Base-by-base conservation (phyloP, 2,797 vertebrate genomes). In the Cirrhinus molitorella region DNA sequence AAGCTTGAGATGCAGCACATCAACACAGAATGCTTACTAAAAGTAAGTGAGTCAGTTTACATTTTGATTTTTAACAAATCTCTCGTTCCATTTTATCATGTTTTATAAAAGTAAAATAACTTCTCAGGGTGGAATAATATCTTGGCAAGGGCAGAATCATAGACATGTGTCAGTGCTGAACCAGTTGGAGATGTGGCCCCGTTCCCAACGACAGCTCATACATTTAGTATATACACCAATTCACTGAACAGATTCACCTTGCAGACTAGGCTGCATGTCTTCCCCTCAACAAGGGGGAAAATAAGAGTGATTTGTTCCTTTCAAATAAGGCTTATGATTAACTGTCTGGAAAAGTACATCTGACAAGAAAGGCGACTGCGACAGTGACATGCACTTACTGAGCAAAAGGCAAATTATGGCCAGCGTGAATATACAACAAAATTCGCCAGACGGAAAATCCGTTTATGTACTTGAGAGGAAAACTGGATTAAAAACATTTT, bases 61-160 rank as follows among this genome's bases (percentile, higher is more conserved):
- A 16, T 28, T 61, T 23, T 3, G 5, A 8, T 31, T 63, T 63
- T 63, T 31, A 31, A 63, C 25, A 63, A 63, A 28, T 4, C 25
- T 31, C 8, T n/a, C n/a, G 1, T 31, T 28, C 23, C 23, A 23
- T 57, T 61, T 61, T 28, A 28, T 28, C 6, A 17, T 28, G 14
- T 63, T 61, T 6, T 61, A 63, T 28, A 61, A 16, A 61, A 61
- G 23, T 61, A 28, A 28, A 63, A 63, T 63, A 31, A 80, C 40
- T 67, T 81, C 43, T 59, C 34, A 88, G 84, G 4, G 28, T 19
- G 59, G 53, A 83, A 63, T 73, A 70, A 83, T 87, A 83, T 86
- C 66, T 79, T 85, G 65, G 57, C 68, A 88, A 86, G 83, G 88
- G 88, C 85, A 88, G 66, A 59, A n/a, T 61, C 63, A 34, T 74